Evolutionary conservation across 2,797 vertebrate genomes (phyloP).

Genomic region (Spheniscus humboldti): DNA sequence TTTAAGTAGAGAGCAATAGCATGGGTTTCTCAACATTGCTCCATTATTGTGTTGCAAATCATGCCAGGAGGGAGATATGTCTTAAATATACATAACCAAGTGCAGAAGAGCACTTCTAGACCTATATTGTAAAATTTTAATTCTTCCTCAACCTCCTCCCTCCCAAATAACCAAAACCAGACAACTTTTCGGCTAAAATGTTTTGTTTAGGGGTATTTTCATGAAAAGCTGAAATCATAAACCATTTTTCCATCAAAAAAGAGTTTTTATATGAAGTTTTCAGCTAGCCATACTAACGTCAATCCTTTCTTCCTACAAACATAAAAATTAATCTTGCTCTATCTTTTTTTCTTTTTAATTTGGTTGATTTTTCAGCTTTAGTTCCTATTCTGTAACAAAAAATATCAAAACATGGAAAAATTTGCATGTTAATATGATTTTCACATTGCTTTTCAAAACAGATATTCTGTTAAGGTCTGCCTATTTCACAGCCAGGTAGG

Average conservation of each 20-base stretch:
- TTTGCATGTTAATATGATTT: neutral
- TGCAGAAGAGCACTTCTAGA: constrained; percentile 22
- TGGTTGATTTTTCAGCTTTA: neutral
- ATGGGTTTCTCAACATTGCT: constrained; percentile 20
- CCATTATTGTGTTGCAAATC: constrained; percentile 31
- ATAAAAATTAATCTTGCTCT: neutral
- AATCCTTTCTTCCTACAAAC: neutral
- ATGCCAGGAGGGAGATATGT: constrained; percentile 50
- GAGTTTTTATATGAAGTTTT: neutral
- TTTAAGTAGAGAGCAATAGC: constrained; percentile 17
- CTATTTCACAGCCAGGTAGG: neutral
- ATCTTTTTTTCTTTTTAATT: neutral
- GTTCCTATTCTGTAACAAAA: neutral
- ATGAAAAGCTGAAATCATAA: neutral
- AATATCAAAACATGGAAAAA: neutral
- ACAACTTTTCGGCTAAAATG: constrained; percentile 1
- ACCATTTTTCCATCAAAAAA: neutral
- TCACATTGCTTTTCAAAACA: neutral
- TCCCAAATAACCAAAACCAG: constrained; percentile 41
- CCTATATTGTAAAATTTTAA: constrained; percentile 44
- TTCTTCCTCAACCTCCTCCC: constrained; percentile 40
- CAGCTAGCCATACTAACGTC: neutral
- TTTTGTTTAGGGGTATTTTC: constrained; percentile 6
- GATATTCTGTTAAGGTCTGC: neutral
- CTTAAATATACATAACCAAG: constrained; percentile 53